A percentile compares a stretch with the other conserved stretches of the same genome.
These are phyloP conservation scores for Clarias macrocephalus DNA, from an alignment of 2,113 vertebrate species.

Conservation along the genomic window DNA sequence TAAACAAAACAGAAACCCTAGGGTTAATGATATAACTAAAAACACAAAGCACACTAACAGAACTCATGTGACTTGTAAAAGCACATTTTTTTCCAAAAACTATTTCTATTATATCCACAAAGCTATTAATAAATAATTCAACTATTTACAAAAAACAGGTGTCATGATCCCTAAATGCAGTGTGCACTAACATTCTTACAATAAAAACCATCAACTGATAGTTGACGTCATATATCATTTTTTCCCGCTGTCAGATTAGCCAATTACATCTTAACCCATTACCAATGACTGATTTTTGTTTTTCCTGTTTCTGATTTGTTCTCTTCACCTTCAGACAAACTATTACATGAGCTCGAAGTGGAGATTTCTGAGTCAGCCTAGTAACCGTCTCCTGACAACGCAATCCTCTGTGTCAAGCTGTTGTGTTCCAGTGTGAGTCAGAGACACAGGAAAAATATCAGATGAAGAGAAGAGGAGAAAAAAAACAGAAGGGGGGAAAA, in stretches of 20 bases:
- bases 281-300: not conserved
- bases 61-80: not conserved
- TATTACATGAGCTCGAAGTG: constrained; percentile 20
- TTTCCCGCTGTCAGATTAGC: not conserved
- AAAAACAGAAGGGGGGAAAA: constrained; percentile 1
- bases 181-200: not conserved
- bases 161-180: not conserved
- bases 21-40: not conserved
- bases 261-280: not conserved
- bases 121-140: too few relatives aligned
- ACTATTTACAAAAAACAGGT: not conserved
- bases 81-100: not conserved
- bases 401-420: not conserved
- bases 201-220: not conserved
- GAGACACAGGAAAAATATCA: not conserved
- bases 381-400: constrained; percentile 38
- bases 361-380: constrained; percentile 43
- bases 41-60: not conserved
- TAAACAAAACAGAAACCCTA: not conserved
- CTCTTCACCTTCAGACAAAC: constrained; percentile 7
- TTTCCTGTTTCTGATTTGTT: not conserved
- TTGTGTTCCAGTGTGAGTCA: constrained; percentile 30
- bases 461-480: not conserved
- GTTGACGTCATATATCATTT: too few relatives aligned
- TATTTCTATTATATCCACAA: too few relatives aligned